Evolutionary conservation across 2,113 vertebrate species (phyloP).

Genomic region (Erythrolamprus reginae): DNA sequence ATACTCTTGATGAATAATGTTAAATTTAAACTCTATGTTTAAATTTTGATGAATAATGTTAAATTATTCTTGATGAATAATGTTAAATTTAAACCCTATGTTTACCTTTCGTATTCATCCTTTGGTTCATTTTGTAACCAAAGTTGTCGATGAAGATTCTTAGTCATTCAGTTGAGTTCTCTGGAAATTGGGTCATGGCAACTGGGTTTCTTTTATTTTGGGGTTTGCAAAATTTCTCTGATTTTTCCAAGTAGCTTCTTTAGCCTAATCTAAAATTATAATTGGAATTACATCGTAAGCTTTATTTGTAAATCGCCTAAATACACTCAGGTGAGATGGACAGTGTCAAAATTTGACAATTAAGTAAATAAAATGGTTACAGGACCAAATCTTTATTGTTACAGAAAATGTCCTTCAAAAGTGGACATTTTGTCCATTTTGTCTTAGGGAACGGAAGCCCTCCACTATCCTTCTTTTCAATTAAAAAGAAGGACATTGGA

Average conservation of each 20-base stretch:
- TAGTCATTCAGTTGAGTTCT: background rate
- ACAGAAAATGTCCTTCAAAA: slow-evolving; percentile 43
- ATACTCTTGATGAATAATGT: slow-evolving; percentile 42
- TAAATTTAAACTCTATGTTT: slow-evolving; percentile 43
- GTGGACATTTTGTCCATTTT: too few species aligned
- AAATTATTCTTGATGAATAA: slow-evolving; percentile 41
- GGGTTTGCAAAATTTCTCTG: background rate
- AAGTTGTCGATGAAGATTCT: background rate
- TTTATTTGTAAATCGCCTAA: background rate
- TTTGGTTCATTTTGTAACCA: background rate
- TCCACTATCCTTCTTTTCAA: too few species aligned
- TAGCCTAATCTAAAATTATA: background rate
- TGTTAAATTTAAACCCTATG: slow-evolving; percentile 45
- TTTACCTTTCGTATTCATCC: slow-evolving; percentile 26
- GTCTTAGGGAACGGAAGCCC: too few species aligned
- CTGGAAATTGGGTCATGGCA: background rate
- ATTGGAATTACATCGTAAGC: background rate
- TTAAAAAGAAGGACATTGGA: slow-evolving; percentile 32
- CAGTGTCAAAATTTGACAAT: background rate
- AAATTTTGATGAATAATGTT: too few species aligned
- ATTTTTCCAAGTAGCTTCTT: background rate
- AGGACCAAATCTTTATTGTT: slow-evolving; percentile 40
- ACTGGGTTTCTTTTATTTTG: background rate
- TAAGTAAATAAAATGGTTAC: slow-evolving; percentile 28
- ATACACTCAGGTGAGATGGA: background rate